A percentile compares a stretch with the other conserved stretches of the same genome.
These are phyloP conservation scores for Schizothorax lantsangensis DNA, from an alignment of 2,797 vertebrate species.

Conservation along the genomic window DNA sequence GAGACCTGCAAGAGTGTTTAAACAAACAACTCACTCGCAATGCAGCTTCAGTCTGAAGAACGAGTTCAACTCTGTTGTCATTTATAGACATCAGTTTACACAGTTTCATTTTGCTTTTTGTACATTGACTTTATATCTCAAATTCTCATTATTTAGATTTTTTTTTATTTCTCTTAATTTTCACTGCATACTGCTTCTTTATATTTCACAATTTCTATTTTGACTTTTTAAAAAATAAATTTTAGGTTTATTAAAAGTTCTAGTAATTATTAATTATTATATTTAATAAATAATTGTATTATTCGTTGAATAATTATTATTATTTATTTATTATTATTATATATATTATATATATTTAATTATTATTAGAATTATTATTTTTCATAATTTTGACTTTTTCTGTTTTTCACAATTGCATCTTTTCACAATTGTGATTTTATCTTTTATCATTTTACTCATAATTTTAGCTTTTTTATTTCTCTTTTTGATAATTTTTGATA, in stretches of 20 bases:
- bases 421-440: not conserved
- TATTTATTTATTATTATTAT: no score
- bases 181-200: no score
- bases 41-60: not conserved
- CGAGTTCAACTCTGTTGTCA: not conserved
- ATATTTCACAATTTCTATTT: not conserved
- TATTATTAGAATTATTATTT: no score
- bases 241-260: not conserved
- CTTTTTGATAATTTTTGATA: no score
- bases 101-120: not conserved
- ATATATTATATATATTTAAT: no score
- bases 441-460: no score
- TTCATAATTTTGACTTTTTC: not conserved
- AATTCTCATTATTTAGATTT: not conserved
- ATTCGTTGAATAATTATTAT: not conserved
- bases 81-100: not conserved
- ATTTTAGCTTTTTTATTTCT: no score
- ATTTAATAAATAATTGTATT: not conserved
- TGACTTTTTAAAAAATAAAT: not conserved
- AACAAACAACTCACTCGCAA: not conserved
- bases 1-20: conserved; percentile 16
- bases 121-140: not conserved
- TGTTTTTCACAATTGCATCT: not conserved
- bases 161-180: no score
- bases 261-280: not conserved